phyloP scores from a whole-genome alignment of 2,888 invertebrate genomes.

The Carabus problematicus region DNA sequence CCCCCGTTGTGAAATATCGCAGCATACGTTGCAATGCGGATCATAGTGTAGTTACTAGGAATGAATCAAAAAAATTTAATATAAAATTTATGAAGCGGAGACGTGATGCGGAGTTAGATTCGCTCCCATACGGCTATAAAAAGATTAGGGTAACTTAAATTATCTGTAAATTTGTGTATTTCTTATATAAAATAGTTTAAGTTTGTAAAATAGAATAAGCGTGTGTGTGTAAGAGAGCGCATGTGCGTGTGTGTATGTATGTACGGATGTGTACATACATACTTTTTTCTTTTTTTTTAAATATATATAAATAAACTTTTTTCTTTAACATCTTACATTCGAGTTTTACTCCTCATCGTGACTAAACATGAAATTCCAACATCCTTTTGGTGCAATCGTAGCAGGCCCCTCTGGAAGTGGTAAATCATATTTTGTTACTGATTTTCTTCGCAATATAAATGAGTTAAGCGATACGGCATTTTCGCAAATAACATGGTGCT shows the following conservation, averaged over 20 bases:
- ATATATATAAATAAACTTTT: neutral
- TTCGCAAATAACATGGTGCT: constrained; percentile 14
- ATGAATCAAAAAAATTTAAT: constrained; percentile 6
- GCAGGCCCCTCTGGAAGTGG: constrained; percentile 15
- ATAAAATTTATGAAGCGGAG: constrained; percentile 1
- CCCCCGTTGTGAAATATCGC: too few species aligned
- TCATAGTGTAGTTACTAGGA: neutral
- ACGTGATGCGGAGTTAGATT: neutral
- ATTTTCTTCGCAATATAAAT: constrained; percentile 14
- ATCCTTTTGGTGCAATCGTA: constrained; percentile 18
- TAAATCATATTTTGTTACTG: constrained; percentile 13
- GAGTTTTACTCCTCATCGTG: neutral
- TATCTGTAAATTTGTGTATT: neutral
- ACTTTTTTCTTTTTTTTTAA: neutral
- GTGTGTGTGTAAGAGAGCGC: neutral
- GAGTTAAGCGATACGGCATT: constrained; percentile 14
- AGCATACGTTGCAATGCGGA: neutral
- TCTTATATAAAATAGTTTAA: neutral
- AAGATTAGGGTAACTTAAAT: neutral
- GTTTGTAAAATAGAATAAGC: neutral
- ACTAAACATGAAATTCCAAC: constrained; percentile 6
- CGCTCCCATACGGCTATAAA: constrained; percentile 13
- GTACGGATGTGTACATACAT: neutral
- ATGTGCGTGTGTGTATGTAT: neutral
- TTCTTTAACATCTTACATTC: neutral